These are phyloP conservation scores for Xenopus laevis DNA, from an alignment of 2,113 vertebrate genomes.

Conservation along the genomic window DNA sequence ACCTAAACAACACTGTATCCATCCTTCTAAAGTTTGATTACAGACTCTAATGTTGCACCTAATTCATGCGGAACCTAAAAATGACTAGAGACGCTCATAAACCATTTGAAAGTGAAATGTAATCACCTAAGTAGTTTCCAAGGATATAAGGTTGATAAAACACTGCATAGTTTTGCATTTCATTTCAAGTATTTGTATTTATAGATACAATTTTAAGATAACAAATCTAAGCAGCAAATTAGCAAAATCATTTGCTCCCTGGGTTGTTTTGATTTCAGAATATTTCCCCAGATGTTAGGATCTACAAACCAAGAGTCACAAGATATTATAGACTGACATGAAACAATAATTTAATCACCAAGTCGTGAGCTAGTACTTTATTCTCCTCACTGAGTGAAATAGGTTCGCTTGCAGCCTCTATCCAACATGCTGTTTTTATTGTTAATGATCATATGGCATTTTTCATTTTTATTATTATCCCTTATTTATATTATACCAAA, in stretches of 20 bases:
- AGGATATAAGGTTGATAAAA: slow-evolving; percentile 22
- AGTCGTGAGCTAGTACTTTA: slow-evolving; percentile 14
- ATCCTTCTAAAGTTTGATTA: too few species aligned
- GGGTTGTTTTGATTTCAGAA: slow-evolving; percentile 18
- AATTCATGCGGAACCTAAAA: too few species aligned
- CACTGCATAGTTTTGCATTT: slow-evolving; percentile 23
- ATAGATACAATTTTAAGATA: slow-evolving; percentile 9
- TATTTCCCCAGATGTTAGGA: slow-evolving; percentile 20
- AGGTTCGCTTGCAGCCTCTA: too few species aligned
- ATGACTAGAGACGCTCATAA: slow-evolving; percentile 15
- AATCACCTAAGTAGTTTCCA: slow-evolving; percentile 36
- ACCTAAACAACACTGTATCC: too few species aligned
- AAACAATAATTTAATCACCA: slow-evolving; percentile 1
- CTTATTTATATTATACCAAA: too few species aligned
- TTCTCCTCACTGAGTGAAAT: neutral
- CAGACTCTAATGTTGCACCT: too few species aligned
- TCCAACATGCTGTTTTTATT: too few species aligned
- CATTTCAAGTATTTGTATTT: slow-evolving; percentile 18
- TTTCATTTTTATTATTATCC: too few species aligned
- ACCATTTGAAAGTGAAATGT: slow-evolving; percentile 41
- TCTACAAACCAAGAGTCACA: slow-evolving; percentile 13
- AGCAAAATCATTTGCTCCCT: slow-evolving; percentile 22
- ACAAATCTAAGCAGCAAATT: slow-evolving; percentile 10
- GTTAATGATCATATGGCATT: too few species aligned
- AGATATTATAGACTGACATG: neutral